Evolutionary conservation across 2,888 invertebrate species (phyloP).

Genomic region (Acrobasis repandana): DNA sequence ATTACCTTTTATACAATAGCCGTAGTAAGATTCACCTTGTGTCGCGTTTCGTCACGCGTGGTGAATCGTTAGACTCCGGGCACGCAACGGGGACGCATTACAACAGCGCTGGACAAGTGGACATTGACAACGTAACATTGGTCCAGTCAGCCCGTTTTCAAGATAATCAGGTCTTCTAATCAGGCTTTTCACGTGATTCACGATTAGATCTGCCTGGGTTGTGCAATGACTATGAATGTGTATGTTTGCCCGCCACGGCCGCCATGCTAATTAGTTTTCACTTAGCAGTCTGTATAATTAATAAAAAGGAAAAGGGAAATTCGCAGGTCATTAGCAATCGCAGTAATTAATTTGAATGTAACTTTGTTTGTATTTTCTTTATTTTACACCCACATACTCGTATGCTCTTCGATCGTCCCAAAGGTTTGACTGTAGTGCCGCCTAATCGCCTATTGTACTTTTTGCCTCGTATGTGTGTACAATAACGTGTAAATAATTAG

Average conservation of each 20-base stretch:
- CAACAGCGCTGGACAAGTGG: slow-evolving; percentile 48
- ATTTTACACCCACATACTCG: no score
- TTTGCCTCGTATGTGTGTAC: no score
- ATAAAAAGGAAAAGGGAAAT: slow-evolving; percentile 15
- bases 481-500: no score
- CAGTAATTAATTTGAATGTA: background rate
- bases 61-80: slow-evolving; percentile 61
- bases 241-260: slow-evolving; percentile 19
- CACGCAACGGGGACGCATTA: slow-evolving; percentile 71
- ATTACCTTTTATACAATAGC: slow-evolving; percentile 74
- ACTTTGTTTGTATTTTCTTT: no score
- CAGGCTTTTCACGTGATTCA: slow-evolving; percentile 26
- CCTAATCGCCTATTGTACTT: no score
- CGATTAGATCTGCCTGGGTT: slow-evolving; percentile 22
- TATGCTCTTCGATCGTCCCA: no score
- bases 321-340: background rate
- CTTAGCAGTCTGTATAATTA: slow-evolving; percentile 21
- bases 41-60: slow-evolving; percentile 64
- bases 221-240: slow-evolving; percentile 14
- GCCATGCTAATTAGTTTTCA: slow-evolving; percentile 34
- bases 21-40: slow-evolving; percentile 77
- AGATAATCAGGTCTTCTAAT: slow-evolving; percentile 37
- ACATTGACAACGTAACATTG: slow-evolving; percentile 49
- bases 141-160: slow-evolving; percentile 44
- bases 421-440: no score